Percentiles rank a stretch among this genome's conserved stretches.
Evolutionary conservation across 2,888 invertebrate genomes (phyloP).

Genomic region (Hydropsyche betteni): DNA sequence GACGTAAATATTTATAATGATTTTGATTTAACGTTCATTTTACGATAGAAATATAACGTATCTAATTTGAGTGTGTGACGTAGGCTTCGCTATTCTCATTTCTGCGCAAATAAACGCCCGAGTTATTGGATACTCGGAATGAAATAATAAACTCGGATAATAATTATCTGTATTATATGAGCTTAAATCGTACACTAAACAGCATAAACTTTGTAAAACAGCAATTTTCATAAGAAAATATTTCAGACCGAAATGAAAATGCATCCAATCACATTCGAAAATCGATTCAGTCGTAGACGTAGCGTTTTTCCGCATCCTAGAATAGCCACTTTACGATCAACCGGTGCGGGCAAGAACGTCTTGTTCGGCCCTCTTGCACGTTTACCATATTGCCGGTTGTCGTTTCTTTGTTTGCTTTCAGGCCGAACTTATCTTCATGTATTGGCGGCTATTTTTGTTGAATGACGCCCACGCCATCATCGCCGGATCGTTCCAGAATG

Average conservation of each 20-base stretch:
- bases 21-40: constrained; percentile 13
- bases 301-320: constrained; percentile 12
- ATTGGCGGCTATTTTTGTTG: constrained; percentile 9
- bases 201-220: neutral
- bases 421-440: neutral
- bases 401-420: constrained; percentile 14
- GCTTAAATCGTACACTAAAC: neutral
- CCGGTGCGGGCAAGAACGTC: neutral
- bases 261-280: neutral
- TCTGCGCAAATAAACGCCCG: neutral
- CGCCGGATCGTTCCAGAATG: neutral
- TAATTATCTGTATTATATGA: neutral
- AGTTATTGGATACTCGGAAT: constrained; percentile 1
- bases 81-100: neutral
- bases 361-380: neutral
- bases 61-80: constrained; percentile 7
- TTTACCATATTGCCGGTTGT: neutral
- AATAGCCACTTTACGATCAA: constrained; percentile 7
- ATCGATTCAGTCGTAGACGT: neutral
- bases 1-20: neutral
- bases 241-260: neutral
- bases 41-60: neutral
- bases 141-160: neutral
- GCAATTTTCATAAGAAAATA: neutral
- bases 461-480: constrained; percentile 6